Base-by-base conservation (phyloP, 2,113 vertebrate species). In the Leucopsar rothschildi region DNA sequence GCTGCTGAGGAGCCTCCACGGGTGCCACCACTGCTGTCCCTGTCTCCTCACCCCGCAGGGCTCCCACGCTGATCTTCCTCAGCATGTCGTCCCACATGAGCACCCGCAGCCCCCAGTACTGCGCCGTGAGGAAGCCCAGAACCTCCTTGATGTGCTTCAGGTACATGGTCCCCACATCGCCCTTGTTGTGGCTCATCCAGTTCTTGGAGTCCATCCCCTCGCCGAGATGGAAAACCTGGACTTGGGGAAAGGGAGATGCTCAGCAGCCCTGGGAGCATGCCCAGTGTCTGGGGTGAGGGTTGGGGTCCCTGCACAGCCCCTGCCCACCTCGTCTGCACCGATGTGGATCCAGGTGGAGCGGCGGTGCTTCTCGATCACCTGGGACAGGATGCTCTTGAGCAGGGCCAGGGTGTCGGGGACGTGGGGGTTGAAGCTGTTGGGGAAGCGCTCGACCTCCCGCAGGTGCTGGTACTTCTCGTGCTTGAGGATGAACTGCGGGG, bases 361-460 rank as follows among this genome's bases (percentile, higher is more conserved):
- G 10, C 69, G 95, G 86, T 98, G 98, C 93, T 94, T 97, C 72
- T 96, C 96, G 1, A 98, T 90, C 72, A 98, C 97, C 85, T 98
- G 98, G 0, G 81, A 39, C 80, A 98, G 56, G 95, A 98, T 66
- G 55, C 82, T 91, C 89, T 96, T 97, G 71, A 98, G 72, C 78
- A 98, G 94, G 3, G 81, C 72, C 87, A 98, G 78, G 7, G 98
- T 97, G 19, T 82, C 97, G 0, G 96, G 96, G 11, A 61, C 2
- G 5, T 98, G 97, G 20, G 98, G 98, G 92, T 98, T 98, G 95
- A 98, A 96, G 96, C 98, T 98, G 96, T 98, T 98, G 94, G 98
- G 98, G 94, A 97, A 98, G 18, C 93, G 94, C 39, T 94, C 94
- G 10, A 98, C 97, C 93, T 98, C 98, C 68, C 98, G 96, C 88